Base-by-base conservation (phyloP, 1,140 invertebrate species). In the Subanguina moxae region DNA sequence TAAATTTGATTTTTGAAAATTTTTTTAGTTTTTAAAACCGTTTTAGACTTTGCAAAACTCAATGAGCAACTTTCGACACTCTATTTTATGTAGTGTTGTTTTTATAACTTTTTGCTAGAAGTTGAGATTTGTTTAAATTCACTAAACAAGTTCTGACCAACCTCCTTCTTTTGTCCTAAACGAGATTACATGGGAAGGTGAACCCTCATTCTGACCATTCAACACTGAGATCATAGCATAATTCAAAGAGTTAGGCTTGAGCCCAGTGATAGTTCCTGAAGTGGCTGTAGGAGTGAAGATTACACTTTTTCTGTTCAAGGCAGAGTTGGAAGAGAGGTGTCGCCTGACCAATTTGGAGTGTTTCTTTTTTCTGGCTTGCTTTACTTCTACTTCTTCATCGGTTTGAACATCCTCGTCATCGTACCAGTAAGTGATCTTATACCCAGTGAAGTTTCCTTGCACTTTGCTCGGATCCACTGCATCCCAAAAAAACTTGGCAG, bases 121-220 rank as follows among this genome's bases (percentile, higher is more conserved):
- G 21, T 23, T 58, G 11, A 58, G 57, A 58, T 25, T 13, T n/a
- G n/a, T n/a, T 9, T 56, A 56, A 56, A 3, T 61, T 61, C n/a
- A 61, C 3, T 7, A 61, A 30, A 61, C n/a, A 61, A 32, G 8
- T 8, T 25, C 8, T 8, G 21, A 74, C 82, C 82, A 80, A 88
- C 88, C 86, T 83, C 93, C 94, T 88, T 96, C 92, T 1, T 91
- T 91, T 9, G 91, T 96, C 52, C 89, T 86, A 80, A 97, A 91
- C 68, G 87, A 88, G 28, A 97, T 85, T 0, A 87, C 87, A 73
- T 92, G 89, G 75, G 91, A 94, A 1, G 90, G 86, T 17, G 93
- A 92, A 43, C 94, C 94, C 83, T 91, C 91, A 83, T 90, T 92
- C 61, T 84, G 85, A 28, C 90, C 91, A 83, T 97, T 98, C 78